Conservation (phyloP, 2,888 invertebrate species). For the Vannuccia rotundouncinata region DNA sequence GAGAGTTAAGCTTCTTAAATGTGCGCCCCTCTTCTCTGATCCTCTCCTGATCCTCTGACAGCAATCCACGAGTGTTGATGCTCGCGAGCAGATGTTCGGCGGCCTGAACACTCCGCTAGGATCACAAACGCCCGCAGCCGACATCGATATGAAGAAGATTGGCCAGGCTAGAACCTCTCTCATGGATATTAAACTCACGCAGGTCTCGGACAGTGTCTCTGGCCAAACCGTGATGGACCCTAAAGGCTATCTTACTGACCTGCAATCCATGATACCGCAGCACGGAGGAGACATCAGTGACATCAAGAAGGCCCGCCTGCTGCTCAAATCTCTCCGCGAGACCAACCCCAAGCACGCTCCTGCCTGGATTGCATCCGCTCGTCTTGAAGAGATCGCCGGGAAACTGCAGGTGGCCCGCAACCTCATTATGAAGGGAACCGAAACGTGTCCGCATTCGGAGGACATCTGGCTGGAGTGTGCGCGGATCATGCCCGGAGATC, state of each 20-base stretch:
- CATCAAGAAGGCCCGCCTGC: constrained; percentile 86
- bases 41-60: not conserved
- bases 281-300: constrained; percentile 97
- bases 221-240: constrained; percentile 99
- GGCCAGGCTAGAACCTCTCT: constrained; percentile 96
- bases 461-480: constrained; percentile 78
- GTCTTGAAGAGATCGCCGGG: constrained; percentile 93
- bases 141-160: constrained; percentile 93
- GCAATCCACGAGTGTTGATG: constrained; percentile 16
- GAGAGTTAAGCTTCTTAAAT: not conserved
- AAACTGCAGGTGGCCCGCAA: constrained; percentile 84
- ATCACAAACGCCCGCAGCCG: constrained; percentile 60
- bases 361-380: constrained; percentile 97
- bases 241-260: constrained; percentile 96
- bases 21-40: not conserved
- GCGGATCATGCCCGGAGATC: constrained; percentile 67
- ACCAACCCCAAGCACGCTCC: constrained; percentile 90
- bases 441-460: constrained; percentile 81
- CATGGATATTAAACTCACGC: constrained; percentile 96
- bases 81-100: constrained; percentile 44
- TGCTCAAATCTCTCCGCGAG: constrained; percentile 85
- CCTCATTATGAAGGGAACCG: constrained; percentile 71
- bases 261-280: constrained; percentile 97
- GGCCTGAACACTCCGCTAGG: constrained; percentile 64
- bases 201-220: constrained; percentile 93